phyloP scores from a whole-genome alignment of 2,113 vertebrate species.

The Thomomys bottae region DNA sequence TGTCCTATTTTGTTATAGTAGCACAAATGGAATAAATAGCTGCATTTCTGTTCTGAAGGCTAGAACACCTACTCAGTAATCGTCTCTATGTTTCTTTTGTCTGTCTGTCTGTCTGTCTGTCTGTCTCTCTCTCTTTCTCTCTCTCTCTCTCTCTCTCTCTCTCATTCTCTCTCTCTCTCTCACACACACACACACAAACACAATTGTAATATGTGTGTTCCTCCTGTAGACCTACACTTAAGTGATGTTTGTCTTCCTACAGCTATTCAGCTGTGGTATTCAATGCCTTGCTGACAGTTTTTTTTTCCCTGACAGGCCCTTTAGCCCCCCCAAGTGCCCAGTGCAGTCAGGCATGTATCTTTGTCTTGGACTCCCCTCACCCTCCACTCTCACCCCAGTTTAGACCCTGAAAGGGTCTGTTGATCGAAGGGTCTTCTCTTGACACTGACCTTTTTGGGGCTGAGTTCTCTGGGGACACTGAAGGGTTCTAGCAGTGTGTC shows the following conservation, averaged over 20 bases:
- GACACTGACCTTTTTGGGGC: too few relatives aligned
- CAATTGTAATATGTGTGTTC: background rate
- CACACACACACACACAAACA: too few relatives aligned
- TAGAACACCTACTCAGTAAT: background rate
- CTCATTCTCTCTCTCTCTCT: background rate
- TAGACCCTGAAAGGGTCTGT: background rate
- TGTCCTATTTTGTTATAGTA: background rate
- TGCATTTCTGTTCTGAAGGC: background rate
- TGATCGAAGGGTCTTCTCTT: too few relatives aligned
- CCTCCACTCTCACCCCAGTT: background rate
- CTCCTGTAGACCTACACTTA: background rate
- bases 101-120: background rate
- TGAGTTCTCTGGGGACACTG: background rate
- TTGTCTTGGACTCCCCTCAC: too few relatives aligned
- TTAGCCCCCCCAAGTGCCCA: background rate
- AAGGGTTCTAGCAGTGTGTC: background rate
- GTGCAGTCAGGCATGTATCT: background rate
- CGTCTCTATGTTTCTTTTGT: background rate
- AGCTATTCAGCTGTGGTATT: background rate
- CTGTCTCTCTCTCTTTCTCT: background rate
- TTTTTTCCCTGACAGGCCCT: background rate
- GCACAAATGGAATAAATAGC: background rate
- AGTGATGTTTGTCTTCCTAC: background rate
- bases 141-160: background rate
- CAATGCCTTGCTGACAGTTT: background rate